Base-by-base conservation (phyloP, 2,888 invertebrate genomes). In the Dione vanillae region DNA sequence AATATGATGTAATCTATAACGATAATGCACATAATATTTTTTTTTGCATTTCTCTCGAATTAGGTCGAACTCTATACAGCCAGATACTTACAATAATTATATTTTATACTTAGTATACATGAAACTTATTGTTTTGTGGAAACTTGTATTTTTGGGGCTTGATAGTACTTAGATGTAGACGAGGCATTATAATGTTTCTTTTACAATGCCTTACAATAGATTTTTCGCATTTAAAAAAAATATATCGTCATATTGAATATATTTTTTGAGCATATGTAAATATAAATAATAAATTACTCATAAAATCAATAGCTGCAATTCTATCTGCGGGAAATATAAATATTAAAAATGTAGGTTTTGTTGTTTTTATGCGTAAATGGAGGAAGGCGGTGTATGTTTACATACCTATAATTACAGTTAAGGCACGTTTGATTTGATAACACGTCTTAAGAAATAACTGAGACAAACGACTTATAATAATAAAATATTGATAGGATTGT, bases 1-100 rank as follows among this genome's bases (percentile, higher is more conserved):
- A 37, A 37, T 14, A 45, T 71, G 71, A 68, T 52, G 47, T 71
- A 59, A 71, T 65, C 19, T 40, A 43, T 49, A 56, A 19, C 8
- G 7, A 43, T 59, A 10, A 43, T 37, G 37, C 12, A 40, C 37
- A 19, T 19, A 11, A 40, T 43, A 9, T n/a, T 35, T 37, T 7
- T 47, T 49, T 64, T 37, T 56, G 16, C 10, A 16, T 49, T 11
- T 16, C 6, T 11, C 40, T n/a, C n/a, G n/a, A n/a, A n/a, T n/a
- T n/a, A 27, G 27, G 5, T 27, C 27, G 27, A 27, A 5, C 27
- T 5, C 27, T 27, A 5, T 27, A 27, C 27, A 27, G 27, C 27
- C 27, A 27, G 27, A 27, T 27, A 27, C 27, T 27, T 27, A 27
- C 2, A 27, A 27, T 27, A 27, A 27, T 27, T 27, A 3, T 27